phyloP scores from a whole-genome alignment of 2,888 invertebrate genomes.

The Orthosia cruda region DNA sequence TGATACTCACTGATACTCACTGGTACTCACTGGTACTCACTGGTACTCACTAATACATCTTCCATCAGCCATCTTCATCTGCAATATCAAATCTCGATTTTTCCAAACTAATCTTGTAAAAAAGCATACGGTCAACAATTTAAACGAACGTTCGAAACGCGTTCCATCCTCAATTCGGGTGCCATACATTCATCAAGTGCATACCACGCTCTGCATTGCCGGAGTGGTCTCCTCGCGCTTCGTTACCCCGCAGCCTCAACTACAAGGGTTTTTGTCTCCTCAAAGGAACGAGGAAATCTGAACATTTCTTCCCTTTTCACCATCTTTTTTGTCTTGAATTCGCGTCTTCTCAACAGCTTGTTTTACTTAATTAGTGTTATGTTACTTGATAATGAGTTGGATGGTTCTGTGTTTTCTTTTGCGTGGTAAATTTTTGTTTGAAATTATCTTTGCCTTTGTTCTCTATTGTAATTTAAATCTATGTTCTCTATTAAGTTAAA shows the following conservation, averaged over 20 bases:
- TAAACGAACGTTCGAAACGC: neutral
- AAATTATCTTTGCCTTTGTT: neutral
- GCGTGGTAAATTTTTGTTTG: conserved; percentile 33
- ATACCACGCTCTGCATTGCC: conserved; percentile 78
- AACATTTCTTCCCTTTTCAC: conserved; percentile 77
- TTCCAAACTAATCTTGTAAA: neutral
- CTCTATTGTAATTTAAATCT: too few species aligned
- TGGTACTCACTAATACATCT: too few species aligned
- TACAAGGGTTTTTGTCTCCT: conserved; percentile 83
- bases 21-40: too few species aligned
- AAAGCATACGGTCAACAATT: neutral
- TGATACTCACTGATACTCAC: too few species aligned
- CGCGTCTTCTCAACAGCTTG: conserved; percentile 71
- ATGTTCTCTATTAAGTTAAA: too few species aligned
- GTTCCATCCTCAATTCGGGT: conserved; percentile 7
- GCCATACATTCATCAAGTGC: conserved; percentile 63
- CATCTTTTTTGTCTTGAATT: conserved; percentile 68
- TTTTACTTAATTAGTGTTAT: conserved; percentile 75
- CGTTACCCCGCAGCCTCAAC: conserved; percentile 80
- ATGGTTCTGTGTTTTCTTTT: conserved; percentile 44
- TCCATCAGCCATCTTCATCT: too few species aligned
- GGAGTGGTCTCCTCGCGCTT: conserved; percentile 85
- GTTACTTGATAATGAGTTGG: conserved; percentile 51
- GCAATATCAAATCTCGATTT: neutral
- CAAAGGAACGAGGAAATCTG: conserved; percentile 85